Conservation (phyloP, 2,888 invertebrate species). For the Limenitis camilla region DNA sequence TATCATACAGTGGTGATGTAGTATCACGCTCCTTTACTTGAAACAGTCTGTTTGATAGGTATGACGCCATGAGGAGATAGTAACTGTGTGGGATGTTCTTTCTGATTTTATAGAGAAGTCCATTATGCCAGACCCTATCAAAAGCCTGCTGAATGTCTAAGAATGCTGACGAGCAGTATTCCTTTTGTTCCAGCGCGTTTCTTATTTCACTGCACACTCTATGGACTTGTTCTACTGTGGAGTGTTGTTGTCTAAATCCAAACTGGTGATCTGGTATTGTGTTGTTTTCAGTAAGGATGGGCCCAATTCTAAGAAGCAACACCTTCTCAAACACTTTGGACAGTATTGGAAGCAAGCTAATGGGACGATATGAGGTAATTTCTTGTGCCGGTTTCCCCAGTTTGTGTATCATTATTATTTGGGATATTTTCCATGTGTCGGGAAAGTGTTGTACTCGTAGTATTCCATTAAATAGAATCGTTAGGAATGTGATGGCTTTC, state of each 20-base stretch:
- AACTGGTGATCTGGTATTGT: not conserved
- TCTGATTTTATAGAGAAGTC: not conserved
- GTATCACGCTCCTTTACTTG: too few relatives aligned
- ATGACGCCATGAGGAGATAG: too few relatives aligned
- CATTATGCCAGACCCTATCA: not conserved
- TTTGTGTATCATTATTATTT: conserved; percentile 7
- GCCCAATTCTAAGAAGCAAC: not conserved
- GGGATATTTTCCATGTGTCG: not conserved
- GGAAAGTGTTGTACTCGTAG: conserved; percentile 5
- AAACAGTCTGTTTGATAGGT: not conserved
- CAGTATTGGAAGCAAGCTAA: conserved; percentile 5
- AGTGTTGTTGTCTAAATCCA: not conserved
- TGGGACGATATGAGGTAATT: conserved; percentile 8
- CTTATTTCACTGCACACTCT: not conserved
- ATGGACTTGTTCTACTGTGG: not conserved
- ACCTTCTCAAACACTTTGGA: not conserved
- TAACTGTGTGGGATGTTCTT: not conserved
- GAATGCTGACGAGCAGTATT: not conserved
- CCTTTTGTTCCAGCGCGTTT: not conserved
- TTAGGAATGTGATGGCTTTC: conserved; percentile 19
- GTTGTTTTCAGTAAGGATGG: not conserved
- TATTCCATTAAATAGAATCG: conserved; percentile 15
- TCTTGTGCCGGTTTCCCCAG: conserved; percentile 9
- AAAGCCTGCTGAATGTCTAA: not conserved
- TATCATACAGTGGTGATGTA: too few relatives aligned